phyloP scores from a whole-genome alignment of 2,113 vertebrate species.

The Alosa alosa region DNA sequence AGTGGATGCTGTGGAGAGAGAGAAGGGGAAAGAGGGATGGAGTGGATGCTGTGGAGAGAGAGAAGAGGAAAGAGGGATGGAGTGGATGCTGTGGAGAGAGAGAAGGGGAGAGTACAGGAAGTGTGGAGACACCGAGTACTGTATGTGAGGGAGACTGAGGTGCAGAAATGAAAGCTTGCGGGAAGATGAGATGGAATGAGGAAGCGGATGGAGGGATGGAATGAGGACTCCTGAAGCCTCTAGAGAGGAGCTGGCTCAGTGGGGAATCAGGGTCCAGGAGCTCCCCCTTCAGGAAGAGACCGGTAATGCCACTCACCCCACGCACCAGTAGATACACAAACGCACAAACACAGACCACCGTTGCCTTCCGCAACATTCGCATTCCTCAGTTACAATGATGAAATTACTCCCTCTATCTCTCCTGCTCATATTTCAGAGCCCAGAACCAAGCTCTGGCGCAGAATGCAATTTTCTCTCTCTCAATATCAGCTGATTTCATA shows the following conservation, averaged over 20 bases:
- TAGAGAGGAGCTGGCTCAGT: not conserved
- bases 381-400: conserved; percentile 20
- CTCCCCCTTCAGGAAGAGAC: not conserved
- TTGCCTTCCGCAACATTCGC: not conserved
- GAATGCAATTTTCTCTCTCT: conserved; percentile 21
- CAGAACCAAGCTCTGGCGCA: conserved; percentile 6
- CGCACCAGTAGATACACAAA: not conserved
- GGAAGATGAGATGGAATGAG: not conserved
- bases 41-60: no score
- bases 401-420: conserved; percentile 17
- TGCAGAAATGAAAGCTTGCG: not conserved
- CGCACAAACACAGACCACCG: not conserved
- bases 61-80: not conserved
- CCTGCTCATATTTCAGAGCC: conserved; percentile 21
- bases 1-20: no score
- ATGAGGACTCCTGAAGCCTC: not conserved
- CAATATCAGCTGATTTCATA: conserved; percentile 26
- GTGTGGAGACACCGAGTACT: no score
- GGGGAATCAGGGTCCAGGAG: conserved; percentile 11
- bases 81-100: no score
- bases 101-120: no score
- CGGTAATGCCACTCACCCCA: not conserved
- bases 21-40: not conserved
- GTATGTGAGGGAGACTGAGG: not conserved
- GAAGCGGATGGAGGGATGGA: not conserved